Percentiles rank a stretch among this genome's conserved stretches.
Conservation (phyloP, 1,140 invertebrate genomes). For the Phymorhynchus buccinoides region DNA sequence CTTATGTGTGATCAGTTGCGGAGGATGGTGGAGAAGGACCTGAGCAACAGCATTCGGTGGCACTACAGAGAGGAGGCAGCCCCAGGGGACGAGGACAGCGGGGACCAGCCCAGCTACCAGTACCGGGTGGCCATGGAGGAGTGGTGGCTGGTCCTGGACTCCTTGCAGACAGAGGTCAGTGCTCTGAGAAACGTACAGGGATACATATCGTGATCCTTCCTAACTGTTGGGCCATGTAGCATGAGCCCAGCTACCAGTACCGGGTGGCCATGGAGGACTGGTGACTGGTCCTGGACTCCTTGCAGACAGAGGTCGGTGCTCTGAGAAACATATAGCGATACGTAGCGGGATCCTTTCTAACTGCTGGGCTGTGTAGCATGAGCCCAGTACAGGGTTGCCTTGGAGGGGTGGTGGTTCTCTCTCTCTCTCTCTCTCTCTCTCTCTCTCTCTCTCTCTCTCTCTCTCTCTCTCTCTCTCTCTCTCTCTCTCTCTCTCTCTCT, state of each 20-base stretch:
- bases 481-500: no score
- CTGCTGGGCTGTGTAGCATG: no score
- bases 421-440: not conserved
- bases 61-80: conserved; percentile 54
- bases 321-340: no score
- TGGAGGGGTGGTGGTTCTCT: conserved; percentile 50
- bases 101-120: conserved; percentile 1
- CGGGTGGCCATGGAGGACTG: conserved; percentile 43
- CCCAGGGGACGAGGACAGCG: not conserved
- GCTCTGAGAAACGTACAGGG: no score
- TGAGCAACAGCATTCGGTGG: conserved; percentile 56
- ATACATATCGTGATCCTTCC: no score
- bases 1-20: conserved; percentile 62
- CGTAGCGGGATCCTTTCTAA: no score
- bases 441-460: no score
- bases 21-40: conserved; percentile 54
- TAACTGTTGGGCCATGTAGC: no score
- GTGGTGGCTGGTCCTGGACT: conserved; percentile 54
- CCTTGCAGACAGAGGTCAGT: conserved; percentile 61
- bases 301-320: conserved; percentile 61
- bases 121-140: conserved; percentile 39
- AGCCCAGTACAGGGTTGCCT: conserved; percentile 11
- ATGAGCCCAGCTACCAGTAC: not conserved
- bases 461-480: no score
- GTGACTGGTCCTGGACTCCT: conserved; percentile 53